Base-by-base conservation (phyloP, 2,113 vertebrate genomes). In the Plotosus lineatus region DNA sequence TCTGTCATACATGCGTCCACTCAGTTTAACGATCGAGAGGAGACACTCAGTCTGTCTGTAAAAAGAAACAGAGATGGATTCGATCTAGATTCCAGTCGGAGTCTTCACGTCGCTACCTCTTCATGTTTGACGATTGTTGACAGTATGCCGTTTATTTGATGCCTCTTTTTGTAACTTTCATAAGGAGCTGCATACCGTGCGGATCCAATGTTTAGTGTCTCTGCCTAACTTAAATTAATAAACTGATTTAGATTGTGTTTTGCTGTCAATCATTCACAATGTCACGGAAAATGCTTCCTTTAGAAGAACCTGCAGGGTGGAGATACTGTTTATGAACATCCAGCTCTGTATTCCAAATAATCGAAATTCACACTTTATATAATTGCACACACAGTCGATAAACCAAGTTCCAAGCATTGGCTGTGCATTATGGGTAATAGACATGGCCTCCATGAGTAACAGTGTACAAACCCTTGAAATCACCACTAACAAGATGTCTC, bases 161-260 rank as follows among this genome's bases (percentile, higher is more conserved):
- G 42, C 65, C 38, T 69, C 26, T 36, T 73, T 88, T 91, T 90
- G 83, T 89, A 89, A 87, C 90, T 90, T 91, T 89, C 89, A 89
- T 84, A 90, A 90, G 87, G 85, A 85, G 61, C 88, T 88, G 90
- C 89, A 91, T 88, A n/a, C 53, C 12, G 88, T 91, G 91, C 93
- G 91, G 89, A 92, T 93, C 91, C 88, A 85, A 91, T 92, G 91
- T 93, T 92, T 93, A 94, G 92, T 92, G 92, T 93, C 89, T 94
- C 89, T 93, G 91, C 91, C 91, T 94, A 94, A 94, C 93, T 94
- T 94, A 94, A 94, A 94, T 93, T 92, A 94, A 94, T 94, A 94
- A 94, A 94, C 86, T 92, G 89, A 93, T 93, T 92, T 94, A 94
- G 93, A 94, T 93, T 91, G 90, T 75, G 81, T 10, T 44, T 65